These are phyloP conservation scores for Tetanocera ferruginea DNA, from an alignment of 2,888 invertebrate genomes.

Conservation along the genomic window DNA sequence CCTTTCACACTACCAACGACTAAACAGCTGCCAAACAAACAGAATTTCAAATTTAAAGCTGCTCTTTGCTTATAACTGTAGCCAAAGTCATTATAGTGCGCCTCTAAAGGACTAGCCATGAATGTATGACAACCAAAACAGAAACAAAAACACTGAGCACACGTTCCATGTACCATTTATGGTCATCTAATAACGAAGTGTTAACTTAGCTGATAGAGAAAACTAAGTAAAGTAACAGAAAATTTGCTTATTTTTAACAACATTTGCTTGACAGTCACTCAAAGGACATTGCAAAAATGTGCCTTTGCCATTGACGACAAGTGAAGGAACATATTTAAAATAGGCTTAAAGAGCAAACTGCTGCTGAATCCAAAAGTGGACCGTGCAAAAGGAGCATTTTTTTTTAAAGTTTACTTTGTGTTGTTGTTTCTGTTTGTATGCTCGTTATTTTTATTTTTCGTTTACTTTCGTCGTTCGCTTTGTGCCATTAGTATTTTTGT, in stretches of 20 bases:
- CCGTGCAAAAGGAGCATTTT: constrained; percentile 35
- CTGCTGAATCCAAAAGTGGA: constrained; percentile 29
- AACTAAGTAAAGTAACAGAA: background rate
- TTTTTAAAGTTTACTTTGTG: constrained; percentile 40
- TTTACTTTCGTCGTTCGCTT: constrained; percentile 36
- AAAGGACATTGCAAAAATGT: background rate
- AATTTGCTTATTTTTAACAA: background rate
- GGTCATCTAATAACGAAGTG: no score
- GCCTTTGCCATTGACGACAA: constrained; percentile 37
- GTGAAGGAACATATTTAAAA: constrained; percentile 49
- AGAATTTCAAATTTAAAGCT: no score
- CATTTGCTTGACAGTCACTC: background rate
- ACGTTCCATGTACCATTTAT: no score
- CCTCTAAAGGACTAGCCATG: no score
- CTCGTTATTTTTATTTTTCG: constrained; percentile 4
- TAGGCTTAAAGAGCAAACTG: constrained; percentile 37
- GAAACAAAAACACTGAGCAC: no score
- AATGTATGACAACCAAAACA: no score
- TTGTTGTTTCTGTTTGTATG: constrained; percentile 7
- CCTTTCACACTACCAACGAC: no score
- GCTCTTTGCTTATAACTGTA: no score
- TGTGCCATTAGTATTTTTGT: constrained; percentile 40
- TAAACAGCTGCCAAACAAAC: no score
- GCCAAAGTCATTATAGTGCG: no score
- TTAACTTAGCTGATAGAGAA: no score